These are phyloP conservation scores for Sebastiscus tertius DNA, from an alignment of 2,797 vertebrate genomes.

Conservation along the genomic window DNA sequence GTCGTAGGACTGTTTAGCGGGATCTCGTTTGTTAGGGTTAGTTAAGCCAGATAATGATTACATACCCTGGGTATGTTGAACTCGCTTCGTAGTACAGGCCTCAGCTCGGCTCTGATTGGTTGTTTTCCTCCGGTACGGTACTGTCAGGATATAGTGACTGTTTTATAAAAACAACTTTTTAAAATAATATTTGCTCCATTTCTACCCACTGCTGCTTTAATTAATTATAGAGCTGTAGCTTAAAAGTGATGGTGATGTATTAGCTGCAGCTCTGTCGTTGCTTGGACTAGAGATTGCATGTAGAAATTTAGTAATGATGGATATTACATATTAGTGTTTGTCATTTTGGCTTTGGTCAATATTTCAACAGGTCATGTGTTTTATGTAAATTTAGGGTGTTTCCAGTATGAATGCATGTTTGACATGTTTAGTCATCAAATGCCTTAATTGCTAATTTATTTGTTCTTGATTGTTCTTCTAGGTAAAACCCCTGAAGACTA, in stretches of 20 bases:
- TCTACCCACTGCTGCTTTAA: background rate
- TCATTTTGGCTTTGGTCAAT: background rate
- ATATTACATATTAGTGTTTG: background rate
- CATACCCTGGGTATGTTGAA: too few relatives aligned
- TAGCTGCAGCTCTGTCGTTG: constrained; percentile 26
- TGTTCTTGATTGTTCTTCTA: constrained; percentile 48
- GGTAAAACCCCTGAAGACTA: constrained; percentile 81
- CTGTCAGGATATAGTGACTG: too few relatives aligned
- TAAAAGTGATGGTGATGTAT: constrained; percentile 32
- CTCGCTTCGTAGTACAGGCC: too few relatives aligned
- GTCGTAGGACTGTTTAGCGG: too few relatives aligned
- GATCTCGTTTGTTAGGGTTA: too few relatives aligned
- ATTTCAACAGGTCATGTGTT: background rate
- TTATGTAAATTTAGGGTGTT: background rate
- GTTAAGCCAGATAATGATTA: too few relatives aligned
- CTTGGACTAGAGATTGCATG: background rate
- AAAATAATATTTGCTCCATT: too few relatives aligned
- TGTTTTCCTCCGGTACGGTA: too few relatives aligned
- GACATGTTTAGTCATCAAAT: background rate
- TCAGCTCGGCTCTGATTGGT: too few relatives aligned
- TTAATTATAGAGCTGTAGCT: constrained; percentile 25
- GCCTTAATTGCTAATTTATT: background rate
- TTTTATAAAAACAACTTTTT: too few relatives aligned
- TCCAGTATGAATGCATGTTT: background rate
- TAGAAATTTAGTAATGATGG: constrained; percentile 8